Percentiles rank a stretch among this genome's conserved stretches.
Conservation (phyloP, 2,113 vertebrate genomes). For the Tetraodon nigroviridis region DNA sequence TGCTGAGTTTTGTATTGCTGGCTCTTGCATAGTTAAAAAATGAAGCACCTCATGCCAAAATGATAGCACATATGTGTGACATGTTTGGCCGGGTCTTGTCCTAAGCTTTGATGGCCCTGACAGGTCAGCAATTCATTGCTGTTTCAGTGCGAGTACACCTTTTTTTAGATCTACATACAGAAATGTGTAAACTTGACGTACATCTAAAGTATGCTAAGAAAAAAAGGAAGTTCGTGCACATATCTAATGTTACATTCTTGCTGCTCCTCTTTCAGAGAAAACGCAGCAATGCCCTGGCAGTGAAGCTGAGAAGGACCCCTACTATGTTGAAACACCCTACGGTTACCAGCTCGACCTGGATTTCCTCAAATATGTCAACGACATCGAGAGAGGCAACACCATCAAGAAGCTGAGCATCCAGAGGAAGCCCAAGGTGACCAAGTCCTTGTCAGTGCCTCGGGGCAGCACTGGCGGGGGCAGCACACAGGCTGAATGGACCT, state of each 20-base stretch:
- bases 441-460: constrained; percentile 57
- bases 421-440: constrained; percentile 79
- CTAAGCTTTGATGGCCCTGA: constrained; percentile 4
- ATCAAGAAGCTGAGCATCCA: constrained; percentile 90
- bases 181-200: too few relatives aligned
- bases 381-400: constrained; percentile 95
- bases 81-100: constrained; percentile 36
- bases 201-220: too few relatives aligned
- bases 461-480: constrained; percentile 55
- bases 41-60: constrained; percentile 20
- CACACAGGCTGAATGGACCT: constrained; percentile 81
- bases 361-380: constrained; percentile 97
- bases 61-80: constrained; percentile 32
- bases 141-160: not conserved
- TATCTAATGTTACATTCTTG: not conserved
- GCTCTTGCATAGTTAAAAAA: constrained; percentile 27
- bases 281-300: constrained; percentile 73
- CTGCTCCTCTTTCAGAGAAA: constrained; percentile 73
- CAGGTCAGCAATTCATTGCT: not conserved
- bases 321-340: constrained; percentile 97
- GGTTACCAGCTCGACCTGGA: constrained; percentile 96
- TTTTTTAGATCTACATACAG: too few relatives aligned
- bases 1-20: not conserved
- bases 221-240: not conserved
- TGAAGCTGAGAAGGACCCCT: constrained; percentile 81